phyloP scores from a whole-genome alignment of 1,140 invertebrate genomes.

The Capitella teleta region DNA sequence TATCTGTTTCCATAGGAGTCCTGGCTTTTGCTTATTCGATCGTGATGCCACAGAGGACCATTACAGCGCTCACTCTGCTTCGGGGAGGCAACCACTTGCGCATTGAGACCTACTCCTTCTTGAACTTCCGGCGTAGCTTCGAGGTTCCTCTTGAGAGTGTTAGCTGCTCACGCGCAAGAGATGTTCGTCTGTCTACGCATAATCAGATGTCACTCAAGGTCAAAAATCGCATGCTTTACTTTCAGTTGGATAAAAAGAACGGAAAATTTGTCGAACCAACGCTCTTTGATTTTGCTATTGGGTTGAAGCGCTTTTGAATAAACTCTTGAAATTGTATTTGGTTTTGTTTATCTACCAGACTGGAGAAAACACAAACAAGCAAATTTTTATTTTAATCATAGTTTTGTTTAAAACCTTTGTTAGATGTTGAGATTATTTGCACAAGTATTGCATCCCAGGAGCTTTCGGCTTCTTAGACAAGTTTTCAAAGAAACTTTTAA shows the following conservation, averaged over 20 bases:
- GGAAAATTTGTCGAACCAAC: conserved; percentile 56
- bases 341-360: too few species aligned
- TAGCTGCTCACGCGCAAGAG: conserved; percentile 50
- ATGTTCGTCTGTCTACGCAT: conserved; percentile 44
- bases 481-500: too few species aligned
- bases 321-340: too few species aligned
- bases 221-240: conserved; percentile 52
- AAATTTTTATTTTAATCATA: too few species aligned
- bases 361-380: too few species aligned
- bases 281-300: conserved; percentile 60
- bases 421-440: too few species aligned
- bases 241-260: conserved; percentile 54
- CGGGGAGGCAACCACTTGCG: conserved; percentile 57
- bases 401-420: too few species aligned
- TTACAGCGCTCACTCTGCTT: conserved; percentile 55
- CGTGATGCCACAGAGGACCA: conserved; percentile 57
- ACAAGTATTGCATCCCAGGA: too few species aligned
- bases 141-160: conserved; percentile 39
- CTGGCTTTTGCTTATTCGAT: too few species aligned
- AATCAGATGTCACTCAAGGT: conserved; percentile 62
- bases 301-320: conserved; percentile 50
- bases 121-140: conserved; percentile 53
- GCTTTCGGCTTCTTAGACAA: too few species aligned
- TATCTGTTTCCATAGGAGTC: too few species aligned
- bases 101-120: conserved; percentile 59